A percentile compares a stretch with the other conserved stretches of the same genome.
Evolutionary conservation across 2,113 vertebrate species (phyloP).

Genomic region (Leiothrix lutea): DNA sequence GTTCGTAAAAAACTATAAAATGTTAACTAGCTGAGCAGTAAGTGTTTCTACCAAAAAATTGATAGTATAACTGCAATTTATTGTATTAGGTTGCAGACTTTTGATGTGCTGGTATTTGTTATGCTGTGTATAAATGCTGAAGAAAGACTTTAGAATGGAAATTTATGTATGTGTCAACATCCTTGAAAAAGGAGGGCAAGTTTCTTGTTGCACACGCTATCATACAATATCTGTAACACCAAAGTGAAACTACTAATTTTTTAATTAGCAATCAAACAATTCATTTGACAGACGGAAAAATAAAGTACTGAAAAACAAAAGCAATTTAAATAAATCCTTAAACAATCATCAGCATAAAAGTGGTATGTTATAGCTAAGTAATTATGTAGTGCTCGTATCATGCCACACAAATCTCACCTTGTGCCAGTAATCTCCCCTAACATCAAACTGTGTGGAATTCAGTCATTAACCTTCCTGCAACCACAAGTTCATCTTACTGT

Average conservation of each 20-base stretch:
- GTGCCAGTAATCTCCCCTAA: background rate
- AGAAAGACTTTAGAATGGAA: background rate
- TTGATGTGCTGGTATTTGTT: background rate
- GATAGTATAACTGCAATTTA: background rate
- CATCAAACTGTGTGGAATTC: background rate
- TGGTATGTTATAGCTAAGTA: background rate
- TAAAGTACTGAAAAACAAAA: background rate
- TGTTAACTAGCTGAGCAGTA: background rate
- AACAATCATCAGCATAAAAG: background rate
- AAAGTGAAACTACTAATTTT: background rate
- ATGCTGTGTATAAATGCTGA: background rate
- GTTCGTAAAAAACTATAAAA: background rate
- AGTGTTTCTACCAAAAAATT: background rate
- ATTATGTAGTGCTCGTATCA: background rate
- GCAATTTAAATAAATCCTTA: background rate
- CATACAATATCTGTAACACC: accelerated
- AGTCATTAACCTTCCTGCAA: background rate
- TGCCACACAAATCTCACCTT: background rate
- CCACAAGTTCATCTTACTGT: background rate
- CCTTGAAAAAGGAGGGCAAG: background rate
- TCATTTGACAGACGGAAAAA: background rate
- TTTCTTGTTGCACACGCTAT: background rate
- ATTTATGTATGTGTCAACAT: background rate
- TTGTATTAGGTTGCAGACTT: background rate
- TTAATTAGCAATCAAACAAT: background rate